Base-by-base conservation (phyloP, 37 sponge, comb jelly and placozoan genomes). In the Beroe forskalii region DNA sequence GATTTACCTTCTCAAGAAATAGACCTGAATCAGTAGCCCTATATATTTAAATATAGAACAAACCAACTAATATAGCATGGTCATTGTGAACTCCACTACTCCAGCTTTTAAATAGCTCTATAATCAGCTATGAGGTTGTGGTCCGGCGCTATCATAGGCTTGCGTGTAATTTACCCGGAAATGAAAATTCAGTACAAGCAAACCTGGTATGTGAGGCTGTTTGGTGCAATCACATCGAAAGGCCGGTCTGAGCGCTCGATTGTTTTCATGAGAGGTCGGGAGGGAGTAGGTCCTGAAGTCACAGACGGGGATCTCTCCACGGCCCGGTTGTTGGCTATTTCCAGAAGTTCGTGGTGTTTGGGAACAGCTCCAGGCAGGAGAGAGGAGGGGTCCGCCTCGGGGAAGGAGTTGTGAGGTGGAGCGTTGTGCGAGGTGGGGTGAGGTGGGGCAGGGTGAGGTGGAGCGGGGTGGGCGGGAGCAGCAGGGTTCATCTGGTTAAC, bases 161-260 rank as follows among this genome's bases (percentile, higher is more conserved):
- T n/a, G n/a, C n/a, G n/a, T n/a, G n/a, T n/a, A n/a, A n/a, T n/a
- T n/a, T n/a, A n/a, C n/a, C n/a, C n/a, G n/a, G n/a, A n/a, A n/a
- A n/a, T n/a, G n/a, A n/a, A n/a, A n/a, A n/a, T n/a, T n/a, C n/a
- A n/a, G n/a, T n/a, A n/a, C n/a, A n/a, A n/a, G n/a, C 86, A 3
- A 39, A 80, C 86, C 86, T 80, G 86, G 28, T 80, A 80, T 1
- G 86, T 80, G 55, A 80, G 86, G 17, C 55, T 44, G 86, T 44
- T 80, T 4, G 86, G 86, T 4, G 40, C 86, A 1, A 42, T 42
- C 3, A 80, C 86, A 23, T 80, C 86, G 30, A 23, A 23, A 1
- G 12, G 30, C 3, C 55, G 44, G 2, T 37, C 86, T 36, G 33
- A 27, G 48, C 86, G 23, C 0, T 80, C 86, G 0, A 80, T 30